Percentiles rank a stretch among this genome's conserved stretches.
Evolutionary conservation across 2,113 vertebrate species (phyloP).

Genomic region (Amphiprion percula): DNA sequence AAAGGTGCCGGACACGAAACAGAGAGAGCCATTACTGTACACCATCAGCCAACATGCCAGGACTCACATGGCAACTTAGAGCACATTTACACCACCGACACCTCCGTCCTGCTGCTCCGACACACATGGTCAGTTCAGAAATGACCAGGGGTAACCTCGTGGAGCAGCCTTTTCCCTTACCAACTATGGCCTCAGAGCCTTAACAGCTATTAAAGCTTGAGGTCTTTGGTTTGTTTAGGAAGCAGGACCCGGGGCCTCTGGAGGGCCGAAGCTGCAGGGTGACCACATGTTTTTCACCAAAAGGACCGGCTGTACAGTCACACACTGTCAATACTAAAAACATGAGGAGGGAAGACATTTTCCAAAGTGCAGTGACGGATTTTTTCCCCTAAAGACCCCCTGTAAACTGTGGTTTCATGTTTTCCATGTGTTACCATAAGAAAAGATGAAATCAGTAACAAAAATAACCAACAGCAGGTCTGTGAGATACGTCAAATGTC

Average conservation of each 20-base stretch:
- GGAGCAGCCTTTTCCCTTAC: slow-evolving; percentile 35
- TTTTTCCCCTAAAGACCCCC: not conserved
- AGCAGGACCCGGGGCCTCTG: slow-evolving; percentile 48
- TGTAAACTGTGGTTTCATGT: not conserved
- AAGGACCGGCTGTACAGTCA: slow-evolving; percentile 31
- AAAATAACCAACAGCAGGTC: too few relatives aligned
- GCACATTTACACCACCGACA: slow-evolving; percentile 56
- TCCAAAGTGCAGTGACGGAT: not conserved
- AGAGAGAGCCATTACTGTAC: slow-evolving; percentile 34
- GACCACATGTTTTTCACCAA: slow-evolving; percentile 51
- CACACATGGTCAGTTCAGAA: slow-evolving; percentile 59
- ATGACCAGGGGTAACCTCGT: slow-evolving; percentile 51
- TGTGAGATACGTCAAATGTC: too few relatives aligned
- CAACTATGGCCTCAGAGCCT: slow-evolving; percentile 43
- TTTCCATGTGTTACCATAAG: not conserved
- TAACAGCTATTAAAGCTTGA: slow-evolving; percentile 61
- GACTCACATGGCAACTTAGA: slow-evolving; percentile 36
- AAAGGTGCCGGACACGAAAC: slow-evolving; percentile 43
- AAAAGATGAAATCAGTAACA: too few relatives aligned
- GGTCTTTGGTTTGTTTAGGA: slow-evolving; percentile 68
- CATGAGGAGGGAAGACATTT: not conserved
- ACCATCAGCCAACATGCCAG: slow-evolving; percentile 50
- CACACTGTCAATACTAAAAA: slow-evolving; percentile 41
- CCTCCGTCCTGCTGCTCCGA: slow-evolving; percentile 31
- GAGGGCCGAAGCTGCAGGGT: slow-evolving; percentile 6